These are phyloP conservation scores for Agonopterix alstromeriana DNA, from an alignment of 2,888 invertebrate genomes.

Conservation along the genomic window DNA sequence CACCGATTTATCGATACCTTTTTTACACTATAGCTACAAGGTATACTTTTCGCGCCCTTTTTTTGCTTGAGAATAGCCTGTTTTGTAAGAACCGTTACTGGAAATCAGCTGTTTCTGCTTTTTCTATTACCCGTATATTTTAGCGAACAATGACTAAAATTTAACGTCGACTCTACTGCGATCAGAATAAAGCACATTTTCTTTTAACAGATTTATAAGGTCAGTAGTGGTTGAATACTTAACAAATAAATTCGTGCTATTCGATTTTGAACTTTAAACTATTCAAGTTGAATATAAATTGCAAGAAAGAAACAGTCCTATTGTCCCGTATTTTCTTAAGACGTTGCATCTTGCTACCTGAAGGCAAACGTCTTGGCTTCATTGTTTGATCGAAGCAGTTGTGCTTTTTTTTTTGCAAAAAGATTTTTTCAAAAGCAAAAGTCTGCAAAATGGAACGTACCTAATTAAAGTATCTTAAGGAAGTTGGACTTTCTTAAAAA, in stretches of 20 bases:
- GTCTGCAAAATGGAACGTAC: not conserved
- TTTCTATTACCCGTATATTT: slow-evolving; percentile 12
- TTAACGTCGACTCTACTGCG: no score
- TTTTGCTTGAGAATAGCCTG: not conserved
- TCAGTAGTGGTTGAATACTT: no score
- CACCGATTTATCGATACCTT: no score
- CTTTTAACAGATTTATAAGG: no score
- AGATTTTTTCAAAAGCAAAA: slow-evolving; percentile 8
- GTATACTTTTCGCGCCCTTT: not conserved
- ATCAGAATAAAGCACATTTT: no score
- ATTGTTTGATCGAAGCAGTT: slow-evolving; percentile 37
- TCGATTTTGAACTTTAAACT: slow-evolving; percentile 13
- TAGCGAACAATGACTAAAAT: no score
- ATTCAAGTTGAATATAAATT: slow-evolving; percentile 10
- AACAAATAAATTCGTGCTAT: not conserved
- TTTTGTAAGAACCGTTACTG: slow-evolving; percentile 52
- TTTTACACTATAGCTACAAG: no score
- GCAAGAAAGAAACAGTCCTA: slow-evolving; percentile 9
- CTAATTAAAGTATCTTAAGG: no score
- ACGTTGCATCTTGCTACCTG: slow-evolving; percentile 70
- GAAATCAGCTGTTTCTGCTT: slow-evolving; percentile 57
- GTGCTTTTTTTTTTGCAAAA: not conserved
- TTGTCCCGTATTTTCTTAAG: slow-evolving; percentile 52
- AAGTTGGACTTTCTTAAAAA: no score
- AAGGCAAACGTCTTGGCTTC: slow-evolving; percentile 36